Evolutionary conservation across 2,888 invertebrate species (phyloP), one percentile per base, ranked within the genome.

Genomic region (Acronicta aceris): DNA sequence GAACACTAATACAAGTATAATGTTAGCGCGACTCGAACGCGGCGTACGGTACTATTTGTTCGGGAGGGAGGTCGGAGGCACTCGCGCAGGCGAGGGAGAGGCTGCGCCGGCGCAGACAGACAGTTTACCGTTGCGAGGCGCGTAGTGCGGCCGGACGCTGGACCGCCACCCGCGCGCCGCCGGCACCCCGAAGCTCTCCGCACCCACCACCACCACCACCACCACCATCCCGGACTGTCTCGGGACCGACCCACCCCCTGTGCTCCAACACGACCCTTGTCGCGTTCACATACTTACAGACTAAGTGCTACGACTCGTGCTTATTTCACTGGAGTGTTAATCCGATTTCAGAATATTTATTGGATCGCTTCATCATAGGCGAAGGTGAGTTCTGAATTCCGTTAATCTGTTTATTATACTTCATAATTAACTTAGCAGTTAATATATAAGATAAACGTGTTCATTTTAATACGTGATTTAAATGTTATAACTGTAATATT

Each of bases 41-140:
- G 84, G 89, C 79, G 91, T 94, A 94, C 94, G 94, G 94, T 94
- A 94, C 92, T 94, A 93, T 93, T 91, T 91, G 93, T 89, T 92
- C 89, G 92, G 85, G 94, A 93, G 93, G 94, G 94, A 93, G 93
- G 93, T 92, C 92, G 86, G 88, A 91, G 91, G 92, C 93, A 92
- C 92, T 91, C 92, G 85, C 89, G 92, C 91, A 88, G 86, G 91
- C 91, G 89, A 89, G 88, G 90, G 89, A 92, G 93, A 92, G 93
- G 92, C 91, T 92, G 93, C 88, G 92, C 89, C 83, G 87, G 86
- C 87, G 88, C 88, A 88, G 89, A 84, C 86, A 87, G 92, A 89
- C 93, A 94, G 94, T 94, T 94, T 94, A 94, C 94, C 94, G 94
- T 94, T 94, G 94, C 89, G 90, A 92, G 94, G 94, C 94, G 94